Base-by-base conservation (phyloP, 2,797 vertebrate species). In the Anas capensis region DNA sequence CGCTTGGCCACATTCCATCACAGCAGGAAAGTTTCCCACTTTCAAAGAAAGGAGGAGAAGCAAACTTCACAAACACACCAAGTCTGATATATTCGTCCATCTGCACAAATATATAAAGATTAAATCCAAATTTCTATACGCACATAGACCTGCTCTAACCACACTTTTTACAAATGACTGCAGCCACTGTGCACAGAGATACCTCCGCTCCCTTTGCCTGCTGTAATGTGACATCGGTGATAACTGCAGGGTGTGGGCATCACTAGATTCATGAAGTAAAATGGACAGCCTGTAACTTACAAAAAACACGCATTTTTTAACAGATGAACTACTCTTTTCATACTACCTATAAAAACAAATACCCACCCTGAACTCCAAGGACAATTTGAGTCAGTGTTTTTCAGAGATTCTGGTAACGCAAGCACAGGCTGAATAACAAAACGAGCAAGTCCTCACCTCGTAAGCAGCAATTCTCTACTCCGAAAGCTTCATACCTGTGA, bases 1-100 rank as follows among this genome's bases (percentile, higher is more conserved):
- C 44, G 20, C 54, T 15, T 13, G 42, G 58, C 14, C 54, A 68
- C 23, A 1, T 8, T 17, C 36, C 3, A 3, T 0, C 1, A 0
- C 3, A 46, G 71, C 60, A 65, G 44, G 5, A 21, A 56, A 57
- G 44, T 5, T 14, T 2, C 64, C 31, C 18, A 1, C 34, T 16
- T 56, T 1, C 31, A 3, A 12, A 20, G 51, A 54, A 5, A 46
- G 38, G 27, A 64, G 29, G 29, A 34, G 36, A 44, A 84, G 61
- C 36, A 56, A 68, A 27, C 2, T 14, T 14, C 57, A 11, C 4
- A 3, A 38, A 14, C 24, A 33, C 21, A 14, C 1, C 0, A 2
- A 5, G 17, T 8, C 62, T 1, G 3, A 31, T 16, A 27, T 16
- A 27, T 27, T 7, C 29, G 10, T 20, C 8, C 12, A n/a, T 7